phyloP scores from a whole-genome alignment of 1,140 invertebrate genomes.

The Antheraea pernyi region DNA sequence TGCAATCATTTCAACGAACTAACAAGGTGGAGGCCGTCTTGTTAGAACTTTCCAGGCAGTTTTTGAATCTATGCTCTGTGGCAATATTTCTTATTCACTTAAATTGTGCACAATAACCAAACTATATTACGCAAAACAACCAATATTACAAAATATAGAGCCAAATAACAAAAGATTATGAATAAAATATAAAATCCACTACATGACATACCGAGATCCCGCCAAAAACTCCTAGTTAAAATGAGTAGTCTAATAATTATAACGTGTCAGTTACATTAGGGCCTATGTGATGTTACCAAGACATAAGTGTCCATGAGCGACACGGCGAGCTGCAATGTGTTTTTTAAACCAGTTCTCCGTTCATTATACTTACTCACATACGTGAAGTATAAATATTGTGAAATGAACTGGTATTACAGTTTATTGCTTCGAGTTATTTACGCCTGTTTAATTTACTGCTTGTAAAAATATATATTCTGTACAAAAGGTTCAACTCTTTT shows the following conservation, averaged over 20 bases:
- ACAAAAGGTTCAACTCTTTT: background rate
- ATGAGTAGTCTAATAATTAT: background rate
- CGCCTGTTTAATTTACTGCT: background rate
- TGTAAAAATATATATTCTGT: background rate
- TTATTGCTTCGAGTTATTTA: slow-evolving; percentile 9
- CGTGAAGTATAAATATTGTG: slow-evolving; percentile 11
- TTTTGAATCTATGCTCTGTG: no score
- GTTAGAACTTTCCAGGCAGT: no score
- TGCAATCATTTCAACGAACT: no score
- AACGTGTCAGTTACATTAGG: background rate
- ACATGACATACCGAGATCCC: no score
- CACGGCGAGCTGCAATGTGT: background rate
- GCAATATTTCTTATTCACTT: no score
- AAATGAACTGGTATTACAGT: slow-evolving; percentile 9
- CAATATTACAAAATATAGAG: no score
- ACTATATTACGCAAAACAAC: no score
- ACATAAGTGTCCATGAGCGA: background rate
- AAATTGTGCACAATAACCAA: no score
- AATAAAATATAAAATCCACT: no score
- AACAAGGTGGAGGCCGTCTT: no score
- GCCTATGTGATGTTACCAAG: background rate
- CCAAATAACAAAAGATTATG: no score
- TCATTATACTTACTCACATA: background rate
- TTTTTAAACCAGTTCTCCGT: background rate
- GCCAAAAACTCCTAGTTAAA: no score